Evolutionary conservation across 2,888 invertebrate species (phyloP).

Genomic region (Philonicus albiceps): DNA sequence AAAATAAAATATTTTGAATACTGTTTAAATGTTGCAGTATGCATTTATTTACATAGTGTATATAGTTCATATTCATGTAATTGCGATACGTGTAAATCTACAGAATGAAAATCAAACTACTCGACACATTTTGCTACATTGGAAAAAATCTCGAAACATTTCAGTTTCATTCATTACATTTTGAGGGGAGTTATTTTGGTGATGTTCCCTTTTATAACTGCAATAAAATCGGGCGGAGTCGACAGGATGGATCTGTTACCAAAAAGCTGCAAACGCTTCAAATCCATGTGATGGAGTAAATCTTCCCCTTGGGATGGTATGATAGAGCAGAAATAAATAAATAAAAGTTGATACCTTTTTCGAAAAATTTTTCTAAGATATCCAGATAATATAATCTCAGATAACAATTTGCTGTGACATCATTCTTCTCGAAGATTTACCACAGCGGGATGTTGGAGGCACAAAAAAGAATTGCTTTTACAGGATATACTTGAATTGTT

Average conservation of each 20-base stretch:
- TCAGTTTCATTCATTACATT: not conserved
- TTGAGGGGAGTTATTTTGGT: not conserved
- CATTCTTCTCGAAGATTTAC: constrained; percentile 34
- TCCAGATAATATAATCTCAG: constrained; percentile 42
- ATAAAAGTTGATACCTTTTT: constrained; percentile 40
- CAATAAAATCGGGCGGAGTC: constrained; percentile 30
- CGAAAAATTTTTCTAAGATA: constrained; percentile 24
- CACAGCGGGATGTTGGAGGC: not conserved
- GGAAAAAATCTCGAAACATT: not conserved
- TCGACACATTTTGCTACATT: not conserved
- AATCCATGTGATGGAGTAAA: constrained; percentile 30
- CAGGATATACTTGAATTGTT: constrained; percentile 11
- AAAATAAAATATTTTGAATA: not conserved
- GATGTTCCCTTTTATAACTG: constrained; percentile 23
- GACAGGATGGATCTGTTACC: not conserved
- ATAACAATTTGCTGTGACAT: constrained; percentile 44
- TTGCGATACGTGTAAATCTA: not conserved
- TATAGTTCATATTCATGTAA: no score
- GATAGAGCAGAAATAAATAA: constrained; percentile 37
- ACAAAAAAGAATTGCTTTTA: constrained; percentile 7
- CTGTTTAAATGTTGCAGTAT: no score
- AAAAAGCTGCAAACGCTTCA: not conserved
- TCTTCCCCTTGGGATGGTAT: not conserved
- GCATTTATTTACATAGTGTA: no score
- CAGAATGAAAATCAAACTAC: not conserved